Evolutionary conservation across 2,797 vertebrate species (phyloP).

Genomic region (Spinibarbus caldwelli): DNA sequence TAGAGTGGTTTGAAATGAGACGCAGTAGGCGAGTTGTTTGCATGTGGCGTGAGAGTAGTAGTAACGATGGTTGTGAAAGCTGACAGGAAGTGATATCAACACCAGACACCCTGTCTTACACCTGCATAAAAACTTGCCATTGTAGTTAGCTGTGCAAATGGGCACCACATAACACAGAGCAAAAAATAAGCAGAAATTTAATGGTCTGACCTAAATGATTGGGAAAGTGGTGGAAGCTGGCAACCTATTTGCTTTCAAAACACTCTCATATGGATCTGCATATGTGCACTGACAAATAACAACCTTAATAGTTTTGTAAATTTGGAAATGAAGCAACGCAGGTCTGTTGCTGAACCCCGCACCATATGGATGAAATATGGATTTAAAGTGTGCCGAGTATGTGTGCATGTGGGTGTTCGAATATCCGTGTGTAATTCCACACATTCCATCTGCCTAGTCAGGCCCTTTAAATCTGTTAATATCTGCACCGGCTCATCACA

Average conservation of each 20-base stretch:
- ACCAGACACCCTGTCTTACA: slow-evolving; percentile 4
- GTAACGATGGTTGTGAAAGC: background rate
- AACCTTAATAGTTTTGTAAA: background rate
- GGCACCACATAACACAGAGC: too few relatives aligned
- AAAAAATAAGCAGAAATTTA: background rate
- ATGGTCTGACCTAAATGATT: background rate
- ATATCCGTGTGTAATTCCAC: slow-evolving; percentile 39
- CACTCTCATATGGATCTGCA: background rate
- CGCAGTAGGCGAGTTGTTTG: background rate
- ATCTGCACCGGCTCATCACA: slow-evolving; percentile 18
- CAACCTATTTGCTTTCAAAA: slow-evolving; percentile 13
- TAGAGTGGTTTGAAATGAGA: slow-evolving; percentile 20
- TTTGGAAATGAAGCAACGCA: background rate
- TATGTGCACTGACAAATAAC: slow-evolving; percentile 17
- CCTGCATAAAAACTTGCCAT: background rate
- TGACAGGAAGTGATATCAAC: slow-evolving; percentile 46
- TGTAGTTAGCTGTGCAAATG: background rate
- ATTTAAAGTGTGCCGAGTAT: slow-evolving; percentile 12
- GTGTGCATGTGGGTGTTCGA: slow-evolving; percentile 20
- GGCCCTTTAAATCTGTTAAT: slow-evolving; percentile 11
- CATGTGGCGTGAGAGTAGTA: background rate
- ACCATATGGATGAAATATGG: slow-evolving; percentile 28
- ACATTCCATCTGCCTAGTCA: slow-evolving; percentile 13
- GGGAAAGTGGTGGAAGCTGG: background rate
- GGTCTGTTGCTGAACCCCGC: background rate